These are phyloP conservation scores for Sebastes jordani DNA, from an alignment of 2,797 vertebrate genomes.

Conservation along the genomic window DNA sequence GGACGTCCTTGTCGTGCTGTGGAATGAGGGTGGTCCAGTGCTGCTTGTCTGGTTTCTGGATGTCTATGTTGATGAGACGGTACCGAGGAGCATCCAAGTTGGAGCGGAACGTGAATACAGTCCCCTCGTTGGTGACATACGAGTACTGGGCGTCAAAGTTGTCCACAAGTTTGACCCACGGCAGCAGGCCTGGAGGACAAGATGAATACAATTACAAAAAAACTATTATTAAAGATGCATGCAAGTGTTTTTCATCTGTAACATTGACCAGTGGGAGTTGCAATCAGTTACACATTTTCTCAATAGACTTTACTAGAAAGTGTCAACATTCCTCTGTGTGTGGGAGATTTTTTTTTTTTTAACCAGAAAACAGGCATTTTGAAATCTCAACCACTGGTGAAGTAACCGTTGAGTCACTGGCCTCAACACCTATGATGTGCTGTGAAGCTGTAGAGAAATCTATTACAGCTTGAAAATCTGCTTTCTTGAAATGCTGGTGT, in stretches of 20 bases:
- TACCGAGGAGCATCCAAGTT: slow-evolving; percentile 81
- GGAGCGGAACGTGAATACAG: slow-evolving; percentile 79
- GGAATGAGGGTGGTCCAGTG: slow-evolving; percentile 79
- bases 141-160: slow-evolving; percentile 82
- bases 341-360: not conserved
- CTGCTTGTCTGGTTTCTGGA: slow-evolving; percentile 66
- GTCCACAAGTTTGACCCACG: slow-evolving; percentile 83
- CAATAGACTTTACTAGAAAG: not conserved
- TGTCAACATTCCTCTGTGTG: not conserved
- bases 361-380: not conserved
- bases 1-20: slow-evolving; percentile 81
- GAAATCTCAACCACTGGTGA: slow-evolving; percentile 2
- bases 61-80: slow-evolving; percentile 80
- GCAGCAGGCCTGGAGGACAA: slow-evolving; percentile 74
- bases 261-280: fast-evolving
- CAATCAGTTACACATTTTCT: not conserved
- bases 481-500: not conserved
- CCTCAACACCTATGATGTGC: not conserved
- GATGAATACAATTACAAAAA: not conserved
- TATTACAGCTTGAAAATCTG: not conserved
- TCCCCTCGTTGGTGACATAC: slow-evolving; percentile 82
- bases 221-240: not conserved
- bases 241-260: not conserved
- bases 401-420: not conserved
- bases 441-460: not conserved